Evolutionary conservation across 2,113 vertebrate species (phyloP).

Genomic region (Aramus guarauna): DNA sequence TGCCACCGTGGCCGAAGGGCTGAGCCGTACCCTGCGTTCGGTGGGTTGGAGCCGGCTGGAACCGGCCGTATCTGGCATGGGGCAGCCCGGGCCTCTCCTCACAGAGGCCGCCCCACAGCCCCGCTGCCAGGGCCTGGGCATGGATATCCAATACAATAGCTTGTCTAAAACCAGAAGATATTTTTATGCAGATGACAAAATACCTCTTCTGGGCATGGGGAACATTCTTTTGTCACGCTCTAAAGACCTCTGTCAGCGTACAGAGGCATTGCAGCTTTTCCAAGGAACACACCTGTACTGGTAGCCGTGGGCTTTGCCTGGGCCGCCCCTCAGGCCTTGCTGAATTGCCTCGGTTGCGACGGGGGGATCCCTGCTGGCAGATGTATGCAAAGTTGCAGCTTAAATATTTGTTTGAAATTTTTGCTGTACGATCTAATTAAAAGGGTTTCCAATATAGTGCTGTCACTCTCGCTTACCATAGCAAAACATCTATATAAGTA

Average conservation of each 20-base stretch:
- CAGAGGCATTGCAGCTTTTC: neutral
- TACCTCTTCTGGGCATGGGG: neutral
- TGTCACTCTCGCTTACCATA: neutral
- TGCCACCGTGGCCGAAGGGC: rapidly evolving
- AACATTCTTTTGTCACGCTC: rapidly evolving
- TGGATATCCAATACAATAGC: too few relatives aligned
- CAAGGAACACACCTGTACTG: rapidly evolving
- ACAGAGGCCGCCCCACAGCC: rapidly evolving
- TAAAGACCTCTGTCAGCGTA: neutral
- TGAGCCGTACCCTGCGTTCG: rapidly evolving
- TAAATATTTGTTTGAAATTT: neutral
- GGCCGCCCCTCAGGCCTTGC: rapidly evolving
- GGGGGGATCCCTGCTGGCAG: neutral
- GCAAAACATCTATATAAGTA: neutral
- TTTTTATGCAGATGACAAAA: neutral
- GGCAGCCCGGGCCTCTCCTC: neutral
- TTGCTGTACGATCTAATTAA: neutral
- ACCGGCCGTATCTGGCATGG: rapidly evolving
- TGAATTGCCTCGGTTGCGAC: neutral
- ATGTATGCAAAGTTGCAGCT: neutral
- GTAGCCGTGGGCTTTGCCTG: neutral
- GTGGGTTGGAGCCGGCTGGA: neutral
- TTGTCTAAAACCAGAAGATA: neutral
- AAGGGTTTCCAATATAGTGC: neutral
- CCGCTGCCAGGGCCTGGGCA: rapidly evolving